Conservation (phyloP, 2,888 invertebrate genomes). For the Gibbula magus region DNA sequence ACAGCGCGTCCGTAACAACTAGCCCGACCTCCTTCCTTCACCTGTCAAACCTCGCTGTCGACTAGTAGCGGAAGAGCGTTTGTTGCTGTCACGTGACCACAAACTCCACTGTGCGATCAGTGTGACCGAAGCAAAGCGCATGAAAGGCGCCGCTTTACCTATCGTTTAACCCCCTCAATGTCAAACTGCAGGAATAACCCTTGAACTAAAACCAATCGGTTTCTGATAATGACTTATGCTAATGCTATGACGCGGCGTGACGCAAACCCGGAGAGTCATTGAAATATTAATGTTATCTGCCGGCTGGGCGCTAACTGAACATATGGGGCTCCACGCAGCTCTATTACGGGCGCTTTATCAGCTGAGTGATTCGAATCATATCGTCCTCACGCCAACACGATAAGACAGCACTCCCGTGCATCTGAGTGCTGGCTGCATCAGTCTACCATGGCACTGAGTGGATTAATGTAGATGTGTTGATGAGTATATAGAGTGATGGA, state of each 20-base stretch:
- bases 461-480: no score
- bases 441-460: no score
- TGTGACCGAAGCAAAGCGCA: not conserved
- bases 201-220: no score
- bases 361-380: not conserved
- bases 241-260: not conserved
- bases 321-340: not conserved
- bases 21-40: not conserved
- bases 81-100: conserved; percentile 26
- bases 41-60: conserved; percentile 11
- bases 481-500: no score
- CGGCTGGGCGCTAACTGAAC: not conserved
- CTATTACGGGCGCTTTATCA: not conserved
- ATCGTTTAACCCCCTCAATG: not conserved
- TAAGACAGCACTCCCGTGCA: no score
- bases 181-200: not conserved
- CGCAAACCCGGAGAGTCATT: not conserved
- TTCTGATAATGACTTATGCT: not conserved
- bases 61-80: not conserved
- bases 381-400: not conserved
- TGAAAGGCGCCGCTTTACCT: not conserved
- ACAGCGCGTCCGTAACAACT: no score
- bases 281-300: not conserved
- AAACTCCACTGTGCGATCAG: not conserved
- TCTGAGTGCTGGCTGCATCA: no score